Base-by-base conservation (phyloP, 2,888 invertebrate species). In the Leptinotarsa rubiginosa region DNA sequence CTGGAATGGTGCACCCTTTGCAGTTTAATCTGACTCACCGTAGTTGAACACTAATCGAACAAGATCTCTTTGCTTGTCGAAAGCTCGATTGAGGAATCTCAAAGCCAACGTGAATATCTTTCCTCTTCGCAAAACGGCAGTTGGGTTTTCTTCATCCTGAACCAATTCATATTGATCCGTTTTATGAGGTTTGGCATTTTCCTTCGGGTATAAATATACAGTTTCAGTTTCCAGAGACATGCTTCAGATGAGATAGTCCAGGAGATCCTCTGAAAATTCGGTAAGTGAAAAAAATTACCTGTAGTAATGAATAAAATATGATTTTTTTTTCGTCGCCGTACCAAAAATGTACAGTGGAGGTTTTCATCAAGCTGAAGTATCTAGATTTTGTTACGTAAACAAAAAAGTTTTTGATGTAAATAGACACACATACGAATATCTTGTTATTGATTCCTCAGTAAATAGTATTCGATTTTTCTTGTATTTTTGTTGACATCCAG, bases 61-160 rank as follows among this genome's bases (percentile, higher is more conserved):
- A 41, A 91, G 87, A 80, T 95, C 95, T 1, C 88, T 89, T 0
- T 87, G 87, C 69, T 90, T 90, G 75, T 92, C 90, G 82, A 90
- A 93, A 1, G 89, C 88, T 47, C 93, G 88, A 80, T 90, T 87
- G 83, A 83, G 80, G 85, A 95, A 94, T 64, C 92, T 88, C 22
- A 95, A 85, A 1, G 92, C 92, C 5, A 94, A 88, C 75, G 90
- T 92, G 88, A 96, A 95, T 1, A 91, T 90, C 82, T 93, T 92
- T 0, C 95, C 95, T 41, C 95, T 90, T 4, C 95, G 89, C 2
- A 95, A 89, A 25, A 96, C 91, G 0, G 93, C 90, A 0, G 90
- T 90, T 0, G 92, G 90, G 64, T 78, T 77, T 4, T 91, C 90
- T 49, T 92, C 91, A n/a, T 91, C 89, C 78, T 93, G 91, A 1